These are phyloP conservation scores for Aricia artaxerxes DNA, from an alignment of 2,888 invertebrate species.

Conservation along the genomic window DNA sequence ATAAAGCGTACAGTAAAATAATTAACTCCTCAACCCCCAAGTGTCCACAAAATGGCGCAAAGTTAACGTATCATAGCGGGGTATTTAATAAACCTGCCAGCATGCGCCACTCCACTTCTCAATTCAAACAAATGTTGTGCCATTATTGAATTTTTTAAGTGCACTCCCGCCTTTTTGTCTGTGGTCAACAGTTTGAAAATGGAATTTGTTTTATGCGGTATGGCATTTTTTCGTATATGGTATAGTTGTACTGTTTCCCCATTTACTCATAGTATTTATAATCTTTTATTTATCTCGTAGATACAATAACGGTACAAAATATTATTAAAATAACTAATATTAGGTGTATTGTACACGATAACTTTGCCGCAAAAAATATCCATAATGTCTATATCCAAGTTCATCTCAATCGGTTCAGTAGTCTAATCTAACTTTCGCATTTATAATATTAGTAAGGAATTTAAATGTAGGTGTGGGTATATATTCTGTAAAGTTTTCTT, in stretches of 20 bases:
- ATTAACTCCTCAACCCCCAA: slow-evolving; percentile 28
- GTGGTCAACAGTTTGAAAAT: slow-evolving; percentile 32
- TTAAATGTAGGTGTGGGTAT: not conserved
- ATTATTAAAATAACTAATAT: too few relatives aligned
- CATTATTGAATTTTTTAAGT: slow-evolving; percentile 48
- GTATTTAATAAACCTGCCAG: slow-evolving; percentile 62
- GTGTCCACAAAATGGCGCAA: slow-evolving; percentile 39
- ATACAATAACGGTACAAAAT: not conserved
- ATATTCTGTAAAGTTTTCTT: not conserved
- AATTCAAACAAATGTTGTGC: slow-evolving; percentile 63
- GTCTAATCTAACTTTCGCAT: too few relatives aligned
- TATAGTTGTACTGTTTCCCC: too few relatives aligned
- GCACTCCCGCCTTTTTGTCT: slow-evolving; percentile 41
- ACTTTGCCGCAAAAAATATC: too few relatives aligned
- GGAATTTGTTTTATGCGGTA: slow-evolving; percentile 22
- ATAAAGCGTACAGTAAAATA: not conserved
- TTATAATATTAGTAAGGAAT: not conserved
- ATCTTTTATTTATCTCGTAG: not conserved
- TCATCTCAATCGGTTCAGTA: too few relatives aligned
- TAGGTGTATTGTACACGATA: too few relatives aligned
- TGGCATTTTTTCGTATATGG: not conserved
- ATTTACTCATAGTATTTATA: not conserved
- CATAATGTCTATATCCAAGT: too few relatives aligned
- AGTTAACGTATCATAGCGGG: slow-evolving; percentile 50
- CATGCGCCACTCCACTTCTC: slow-evolving; percentile 60